phyloP scores from a whole-genome alignment of 2,797 vertebrate genomes.

The Ispidina picta region DNA sequence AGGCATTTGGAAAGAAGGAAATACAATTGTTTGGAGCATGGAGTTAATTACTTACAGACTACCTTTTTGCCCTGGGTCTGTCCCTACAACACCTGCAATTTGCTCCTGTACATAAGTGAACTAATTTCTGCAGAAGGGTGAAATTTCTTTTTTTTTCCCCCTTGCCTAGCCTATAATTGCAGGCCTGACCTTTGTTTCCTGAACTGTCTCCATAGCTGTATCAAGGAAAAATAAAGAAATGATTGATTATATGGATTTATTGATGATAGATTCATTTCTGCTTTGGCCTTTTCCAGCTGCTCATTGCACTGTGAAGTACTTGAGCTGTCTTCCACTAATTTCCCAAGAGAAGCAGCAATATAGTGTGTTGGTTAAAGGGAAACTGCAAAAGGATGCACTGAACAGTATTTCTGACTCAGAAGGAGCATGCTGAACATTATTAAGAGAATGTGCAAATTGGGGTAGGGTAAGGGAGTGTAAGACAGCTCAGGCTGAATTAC shows the following conservation, averaged over 20 bases:
- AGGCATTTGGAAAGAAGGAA: slow-evolving; percentile 69
- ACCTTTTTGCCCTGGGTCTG: slow-evolving; percentile 55
- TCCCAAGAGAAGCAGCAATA: slow-evolving; percentile 69
- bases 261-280: slow-evolving; percentile 52
- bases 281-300: slow-evolving; percentile 65
- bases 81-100: slow-evolving; percentile 29
- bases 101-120: slow-evolving; percentile 1
- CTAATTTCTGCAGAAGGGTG: slow-evolving; percentile 20
- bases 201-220: slow-evolving; percentile 31
- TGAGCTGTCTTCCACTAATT: slow-evolving; percentile 69
- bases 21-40: slow-evolving; percentile 57
- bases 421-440: slow-evolving; percentile 50
- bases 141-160: neutral
- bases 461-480: neutral
- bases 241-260: slow-evolving; percentile 63
- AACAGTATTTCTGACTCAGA: slow-evolving; percentile 53
- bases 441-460: slow-evolving; percentile 5
- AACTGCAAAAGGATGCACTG: neutral
- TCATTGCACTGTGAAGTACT: slow-evolving; percentile 38
- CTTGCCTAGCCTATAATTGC: slow-evolving; percentile 38
- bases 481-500: neutral
- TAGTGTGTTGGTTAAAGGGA: slow-evolving; percentile 12
- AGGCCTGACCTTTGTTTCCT: slow-evolving; percentile 35
- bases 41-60: slow-evolving; percentile 71
- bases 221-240: slow-evolving; percentile 75